Base-by-base conservation (phyloP, 2,797 vertebrate species). In the Bovichtus variegatus region DNA sequence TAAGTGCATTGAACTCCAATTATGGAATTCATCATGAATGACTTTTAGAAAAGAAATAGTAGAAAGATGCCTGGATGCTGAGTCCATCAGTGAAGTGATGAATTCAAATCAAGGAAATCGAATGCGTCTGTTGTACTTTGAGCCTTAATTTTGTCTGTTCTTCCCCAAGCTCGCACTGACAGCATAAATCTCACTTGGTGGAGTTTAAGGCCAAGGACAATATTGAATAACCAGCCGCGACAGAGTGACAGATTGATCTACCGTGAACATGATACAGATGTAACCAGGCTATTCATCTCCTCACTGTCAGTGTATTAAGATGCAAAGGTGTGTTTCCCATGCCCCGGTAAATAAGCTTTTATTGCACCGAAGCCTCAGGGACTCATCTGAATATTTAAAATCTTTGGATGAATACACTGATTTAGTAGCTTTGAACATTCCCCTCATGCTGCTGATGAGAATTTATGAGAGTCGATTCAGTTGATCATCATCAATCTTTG, bases 301-400 rank as follows among this genome's bases (percentile, higher is more conserved):
- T 83, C 72, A 31, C 83, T 84, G 84, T 85, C 86, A 77, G 71
- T 21, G 57, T 62, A 90, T 94, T 94, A 89, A 89, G 87, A 93
- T 93, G 86, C 90, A 89, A n/a, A 91, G 88, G 87, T 89, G 81
- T 84, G 83, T 89, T 89, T 77, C 78, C 78, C 88, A 59, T 87
- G 87, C 79, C 87, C 71, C 34, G 83, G 90, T 94, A 93, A 94
- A 94, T 94, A 94, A 87, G 91, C 80, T 83, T 92, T 92, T 92
- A 93, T 91, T 92, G 82, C 77, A 68, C 80, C 47, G 55, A 89
- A 82, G 85, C 91, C 90, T 86, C 74, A 13, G 89, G 92, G 90
- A 89, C 75, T 87, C 80, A 87, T 93, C 87, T 90, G 74, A 93
- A 94, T 92, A 91, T 93, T 93, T 91, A 87, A 93, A 92, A 91